Percentiles rank a stretch among this genome's conserved stretches.
Conservation (phyloP, 2,888 invertebrate species). For the Sarcophaga variegata region DNA sequence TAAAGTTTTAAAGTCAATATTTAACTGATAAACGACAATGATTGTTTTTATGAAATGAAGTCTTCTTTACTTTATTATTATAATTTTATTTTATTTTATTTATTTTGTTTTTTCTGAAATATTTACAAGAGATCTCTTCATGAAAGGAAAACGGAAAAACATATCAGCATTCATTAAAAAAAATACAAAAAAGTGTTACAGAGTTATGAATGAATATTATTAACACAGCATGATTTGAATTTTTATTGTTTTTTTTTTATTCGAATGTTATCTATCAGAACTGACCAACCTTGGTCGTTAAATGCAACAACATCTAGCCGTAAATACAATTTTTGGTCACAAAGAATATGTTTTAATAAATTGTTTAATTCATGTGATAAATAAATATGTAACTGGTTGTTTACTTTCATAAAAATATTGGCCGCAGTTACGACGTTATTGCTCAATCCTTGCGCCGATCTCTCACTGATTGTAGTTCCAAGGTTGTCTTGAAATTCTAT, state of each 20-base stretch:
- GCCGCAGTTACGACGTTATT: too few relatives aligned
- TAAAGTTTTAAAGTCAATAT: slow-evolving; percentile 65
- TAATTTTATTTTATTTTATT: too few relatives aligned
- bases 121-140: background rate
- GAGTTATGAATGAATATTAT: slow-evolving; percentile 1
- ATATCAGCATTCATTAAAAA: background rate
- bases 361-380: too few relatives aligned
- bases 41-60: background rate
- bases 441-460: too few relatives aligned
- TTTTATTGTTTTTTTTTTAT: background rate
- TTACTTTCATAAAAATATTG: too few relatives aligned
- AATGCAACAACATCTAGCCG: too few relatives aligned
- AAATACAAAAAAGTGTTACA: background rate
- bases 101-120: background rate
- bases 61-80: background rate
- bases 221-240: background rate
- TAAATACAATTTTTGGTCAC: too few relatives aligned
- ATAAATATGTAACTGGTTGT: too few relatives aligned
- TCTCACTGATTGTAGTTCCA: too few relatives aligned
- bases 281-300: background rate
- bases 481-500: too few relatives aligned
- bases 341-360: too few relatives aligned
- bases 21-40: slow-evolving; percentile 55
- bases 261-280: background rate
- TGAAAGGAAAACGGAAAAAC: background rate